Base-by-base conservation (phyloP, 2,113 vertebrate genomes). In the Gadus chalcogrammus region DNA sequence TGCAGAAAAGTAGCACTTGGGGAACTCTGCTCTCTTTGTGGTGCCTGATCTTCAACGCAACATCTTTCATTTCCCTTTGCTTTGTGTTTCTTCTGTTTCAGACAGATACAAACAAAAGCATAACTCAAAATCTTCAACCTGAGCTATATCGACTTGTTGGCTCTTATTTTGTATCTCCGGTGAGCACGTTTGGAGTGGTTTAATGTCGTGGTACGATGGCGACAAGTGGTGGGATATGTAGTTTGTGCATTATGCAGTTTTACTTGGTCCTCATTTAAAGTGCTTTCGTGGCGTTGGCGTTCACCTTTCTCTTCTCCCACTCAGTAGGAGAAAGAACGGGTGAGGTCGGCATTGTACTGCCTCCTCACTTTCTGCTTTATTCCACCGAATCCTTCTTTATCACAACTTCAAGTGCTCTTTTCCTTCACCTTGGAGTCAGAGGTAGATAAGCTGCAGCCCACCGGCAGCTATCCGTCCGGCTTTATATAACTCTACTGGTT, bases 71-170 rank as follows among this genome's bases (percentile, higher is more conserved):
- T 17, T 61, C 52, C 68, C 69, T 61, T 74, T 69, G 65, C 60
- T 76, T 75, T 78, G 55, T 82, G 48, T 80, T 74, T 87, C 90
- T 81, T 91, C 75, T 91, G 73, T 93, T 94, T 91, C 89, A 93
- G 93, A 94, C 90, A 93, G 91, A 95, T 92, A 93, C 91, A 94
- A 93, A 93, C 92, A 92, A 92, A 95, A 92, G 89, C 91, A 90
- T 92, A 93, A 93, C 86, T 91, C 92, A 88, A 92, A 94, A 89
- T 89, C 91, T 79, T 89, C 90, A n/a, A 62, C 89, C 80, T 87
- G 91, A 93, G 90, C 91, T 93, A 90, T 82, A 81, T 75, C 59
- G 55, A 86, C 71, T 78, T 82, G 70, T 79, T 85, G 82, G 73
- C 78, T 70, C 3, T 79, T 18, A 76, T 61, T 42, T 5, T 60